Base-by-base conservation (phyloP, 2,888 invertebrate species). In the Shargacucullia verbasci region DNA sequence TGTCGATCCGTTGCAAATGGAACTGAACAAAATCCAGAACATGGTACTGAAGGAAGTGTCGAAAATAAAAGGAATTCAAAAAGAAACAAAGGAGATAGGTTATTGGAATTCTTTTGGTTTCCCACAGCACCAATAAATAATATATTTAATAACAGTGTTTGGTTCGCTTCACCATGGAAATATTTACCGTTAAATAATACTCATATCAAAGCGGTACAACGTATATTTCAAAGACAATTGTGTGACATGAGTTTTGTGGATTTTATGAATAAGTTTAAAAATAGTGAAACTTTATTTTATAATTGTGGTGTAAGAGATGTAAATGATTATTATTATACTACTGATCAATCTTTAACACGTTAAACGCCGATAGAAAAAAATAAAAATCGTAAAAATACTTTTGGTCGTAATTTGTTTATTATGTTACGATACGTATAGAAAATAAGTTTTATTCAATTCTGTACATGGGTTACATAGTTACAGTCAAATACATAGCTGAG, bases 81-180 rank as follows among this genome's bases (percentile, higher is more conserved):
- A 57, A 50, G 50, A 57, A 57, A 1, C 1, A 49, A 56, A 56
- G 56, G 49, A 56, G 61, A 67, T 59, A 54, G 59, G 40, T 5
- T 65, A 61, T 31, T 61, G 65, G 55, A 67, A 67, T 59, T 67
- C 60, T 64, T 64, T 69, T 64, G 69, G 64, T 72, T 72, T 72
- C 64, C 66, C 59, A 72, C 69, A 54, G 11, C 72, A 58, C 69
- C 69, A 52, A 64, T 72, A 66, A 72, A 67, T 33, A 65, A 68
- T 55, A 8, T 68, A 0, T 65, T 65, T 34, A 65, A 65, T 37
- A 62, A 55, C 25, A 34, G 35, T 10, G 58, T 60, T 0, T 52
- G 57, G 43, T 44, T 38, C 0, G 2, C 0, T 10, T 34, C 34
- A 0, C 14, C 8, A 0, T 56, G 48, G 43, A 67, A 67, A 9